A percentile compares a stretch with the other conserved stretches of the same genome.
These are phyloP conservation scores for Melinopterus prodromus DNA, from an alignment of 2,888 invertebrate species.

Conservation along the genomic window DNA sequence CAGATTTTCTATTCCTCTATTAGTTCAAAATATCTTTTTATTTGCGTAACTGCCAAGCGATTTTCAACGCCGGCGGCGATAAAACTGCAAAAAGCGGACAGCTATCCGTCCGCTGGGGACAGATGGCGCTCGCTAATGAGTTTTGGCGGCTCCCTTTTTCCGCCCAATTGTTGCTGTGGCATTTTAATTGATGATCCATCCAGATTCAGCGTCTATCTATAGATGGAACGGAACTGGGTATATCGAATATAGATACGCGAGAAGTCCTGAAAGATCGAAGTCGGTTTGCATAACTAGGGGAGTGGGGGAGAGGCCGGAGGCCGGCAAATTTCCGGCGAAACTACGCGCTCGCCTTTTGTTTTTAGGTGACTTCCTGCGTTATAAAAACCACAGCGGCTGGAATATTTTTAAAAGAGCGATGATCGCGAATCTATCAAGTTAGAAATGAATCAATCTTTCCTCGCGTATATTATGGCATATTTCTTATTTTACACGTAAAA, in stretches of 20 bases:
- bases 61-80: neutral
- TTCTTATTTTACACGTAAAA: too few species aligned
- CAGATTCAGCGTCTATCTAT: neutral
- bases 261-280: neutral
- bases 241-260: neutral
- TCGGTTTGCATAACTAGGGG: neutral
- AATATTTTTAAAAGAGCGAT: neutral
- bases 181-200: neutral
- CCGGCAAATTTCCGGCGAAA: neutral
- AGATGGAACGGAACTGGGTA: neutral
- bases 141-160: neutral
- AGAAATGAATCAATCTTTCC: neutral
- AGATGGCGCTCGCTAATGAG: conserved; percentile 4
- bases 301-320: neutral
- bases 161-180: neutral
- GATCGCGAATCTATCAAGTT: neutral
- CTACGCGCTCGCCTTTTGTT: neutral
- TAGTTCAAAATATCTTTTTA: neutral
- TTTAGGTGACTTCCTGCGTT: neutral
- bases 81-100: neutral
- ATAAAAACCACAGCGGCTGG: neutral
- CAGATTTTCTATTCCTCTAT: neutral
- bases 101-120: neutral
- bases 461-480: too few species aligned
- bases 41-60: neutral